Base-by-base conservation (phyloP, 2,113 vertebrate species). In the Barbus barbus region DNA sequence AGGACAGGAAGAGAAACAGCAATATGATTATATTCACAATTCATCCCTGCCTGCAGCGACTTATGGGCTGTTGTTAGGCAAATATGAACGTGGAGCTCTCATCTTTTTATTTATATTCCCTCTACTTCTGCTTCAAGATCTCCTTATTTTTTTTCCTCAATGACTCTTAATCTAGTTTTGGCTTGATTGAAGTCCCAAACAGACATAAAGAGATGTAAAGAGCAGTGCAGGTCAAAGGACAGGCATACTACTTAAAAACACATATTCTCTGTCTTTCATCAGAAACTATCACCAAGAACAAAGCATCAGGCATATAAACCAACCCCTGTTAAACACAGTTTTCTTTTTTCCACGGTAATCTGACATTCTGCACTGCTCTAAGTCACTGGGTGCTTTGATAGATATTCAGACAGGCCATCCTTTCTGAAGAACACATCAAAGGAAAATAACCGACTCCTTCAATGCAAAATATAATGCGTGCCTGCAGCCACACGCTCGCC, bases 381-480 rank as follows among this genome's bases (percentile, higher is more conserved):
- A 93, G 91, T 94, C 93, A 89, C 91, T 84, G 12, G 48, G 82
- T 90, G 85, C 90, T 92, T 91, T 92, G 91, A 93, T 93, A 91
- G 90, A 90, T 88, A 93, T 91, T 91, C 91, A 93, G 91, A 90
- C 92, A 91, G 92, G 85, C 92, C 92, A 90, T 93, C 90, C 91
- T 92, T 91, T 92, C 89, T 92, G 92, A 93, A 94, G 93, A 92
- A 92, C 89, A 93, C 92, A 94, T 95, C 93, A 95, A 94, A 95
- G 94, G 89, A 86, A 83, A 85, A 90, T 87, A 91, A 93, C 88
- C 90, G 89, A 92, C 91, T 92, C 91, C 89, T 90, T 93, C 90
- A 92, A 90, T 90, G 89, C 91, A 92, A 92, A 91, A 90, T 92
- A 90, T 94, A 91, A 94, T 92, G 89, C 89, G 89, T 88, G 93